Conservation (phyloP, 2,797 vertebrate species). For the Emydoidea blandingii region DNA sequence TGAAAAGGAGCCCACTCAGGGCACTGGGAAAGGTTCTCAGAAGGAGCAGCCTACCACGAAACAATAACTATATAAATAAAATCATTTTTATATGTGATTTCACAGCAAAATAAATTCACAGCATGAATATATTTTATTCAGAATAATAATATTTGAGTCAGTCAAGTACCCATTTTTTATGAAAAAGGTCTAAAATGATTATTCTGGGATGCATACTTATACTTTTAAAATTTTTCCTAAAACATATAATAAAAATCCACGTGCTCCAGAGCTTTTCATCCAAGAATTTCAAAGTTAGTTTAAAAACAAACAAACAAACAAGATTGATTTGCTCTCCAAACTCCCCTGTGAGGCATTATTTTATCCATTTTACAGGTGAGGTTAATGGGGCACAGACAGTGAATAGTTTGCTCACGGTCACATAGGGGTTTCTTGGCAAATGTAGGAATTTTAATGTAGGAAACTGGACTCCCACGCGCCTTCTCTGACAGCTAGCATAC, state of each 20-base stretch:
- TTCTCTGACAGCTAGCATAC: not conserved
- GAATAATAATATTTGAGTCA: not conserved
- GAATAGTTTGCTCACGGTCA: not conserved
- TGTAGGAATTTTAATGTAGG: not conserved
- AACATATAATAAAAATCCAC: not conserved
- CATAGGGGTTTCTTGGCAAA: not conserved
- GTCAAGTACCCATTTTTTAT: not conserved
- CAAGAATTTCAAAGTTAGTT: not conserved
- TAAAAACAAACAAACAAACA: too few species aligned
- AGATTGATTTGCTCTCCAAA: not conserved
- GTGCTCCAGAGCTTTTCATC: not conserved
- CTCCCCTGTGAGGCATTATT: not conserved
- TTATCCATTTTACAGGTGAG: not conserved
- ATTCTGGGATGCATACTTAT: not conserved
- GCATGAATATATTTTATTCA: not conserved
- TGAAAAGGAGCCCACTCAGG: not conserved
- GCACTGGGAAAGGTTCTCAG: not conserved
- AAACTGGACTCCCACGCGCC: not conserved
- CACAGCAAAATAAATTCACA: not conserved
- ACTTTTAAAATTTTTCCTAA: too few species aligned
- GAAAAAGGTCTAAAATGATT: not conserved
- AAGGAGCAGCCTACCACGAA: not conserved
- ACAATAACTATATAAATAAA: not conserved
- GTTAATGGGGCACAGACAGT: not conserved
- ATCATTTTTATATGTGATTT: accelerated